These are phyloP conservation scores for Todus mexicanus DNA, from an alignment of 2,797 vertebrate species.

Conservation along the genomic window DNA sequence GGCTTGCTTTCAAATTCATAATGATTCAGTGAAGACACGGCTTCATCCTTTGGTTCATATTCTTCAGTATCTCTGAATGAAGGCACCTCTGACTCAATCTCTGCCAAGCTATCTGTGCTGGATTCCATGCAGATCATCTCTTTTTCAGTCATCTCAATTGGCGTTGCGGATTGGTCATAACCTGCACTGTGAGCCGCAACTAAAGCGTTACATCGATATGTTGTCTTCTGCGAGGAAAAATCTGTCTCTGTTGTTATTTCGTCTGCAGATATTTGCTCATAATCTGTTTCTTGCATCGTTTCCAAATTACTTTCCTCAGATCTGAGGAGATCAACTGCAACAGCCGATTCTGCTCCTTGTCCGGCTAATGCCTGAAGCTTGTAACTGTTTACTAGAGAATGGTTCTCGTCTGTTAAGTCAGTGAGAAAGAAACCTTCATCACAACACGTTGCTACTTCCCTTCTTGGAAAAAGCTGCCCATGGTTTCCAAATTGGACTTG, in stretches of 20 bases:
- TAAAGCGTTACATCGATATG: not conserved
- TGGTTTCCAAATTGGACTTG: not conserved
- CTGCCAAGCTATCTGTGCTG: constrained; percentile 70
- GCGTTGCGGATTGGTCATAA: constrained; percentile 30
- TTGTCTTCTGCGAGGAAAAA: constrained; percentile 12
- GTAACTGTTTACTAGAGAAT: not conserved
- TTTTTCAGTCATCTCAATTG: not conserved
- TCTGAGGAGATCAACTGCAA: not conserved
- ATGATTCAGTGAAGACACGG: not conserved
- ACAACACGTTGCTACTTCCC: not conserved
- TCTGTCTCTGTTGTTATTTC: not conserved
- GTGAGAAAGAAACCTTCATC: constrained; percentile 46
- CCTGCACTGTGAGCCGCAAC: not conserved
- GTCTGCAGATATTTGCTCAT: not conserved
- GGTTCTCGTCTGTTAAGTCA: not conserved
- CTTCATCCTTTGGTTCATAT: not conserved
- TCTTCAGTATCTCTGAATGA: constrained; percentile 30
- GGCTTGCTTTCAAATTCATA: constrained; percentile 20
- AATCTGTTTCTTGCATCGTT: constrained; percentile 13
- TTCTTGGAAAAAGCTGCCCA: not conserved
- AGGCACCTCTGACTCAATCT: constrained; percentile 60
- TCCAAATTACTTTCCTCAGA: not conserved
- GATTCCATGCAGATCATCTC: constrained; percentile 64
- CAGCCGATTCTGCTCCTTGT: not conserved
- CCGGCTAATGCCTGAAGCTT: not conserved